phyloP scores from a whole-genome alignment of 2,888 invertebrate species.

The Cerastis leucographa region DNA sequence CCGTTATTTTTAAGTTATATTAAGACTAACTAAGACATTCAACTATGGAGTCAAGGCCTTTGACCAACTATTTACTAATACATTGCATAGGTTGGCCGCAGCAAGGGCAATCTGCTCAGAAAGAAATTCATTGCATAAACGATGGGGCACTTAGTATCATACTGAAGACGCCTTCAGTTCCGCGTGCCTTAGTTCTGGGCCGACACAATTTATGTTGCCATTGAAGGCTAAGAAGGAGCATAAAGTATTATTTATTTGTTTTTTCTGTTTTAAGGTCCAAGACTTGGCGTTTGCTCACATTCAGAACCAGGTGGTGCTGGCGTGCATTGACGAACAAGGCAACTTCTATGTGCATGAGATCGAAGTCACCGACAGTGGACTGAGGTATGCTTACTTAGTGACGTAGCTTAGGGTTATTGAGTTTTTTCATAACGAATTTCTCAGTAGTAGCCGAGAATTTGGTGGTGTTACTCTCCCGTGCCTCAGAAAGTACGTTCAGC shows the following conservation, averaged over 20 bases:
- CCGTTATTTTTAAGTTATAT: no score
- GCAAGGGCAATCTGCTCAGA: no score
- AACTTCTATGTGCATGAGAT: constrained; percentile 95
- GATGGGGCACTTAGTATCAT: neutral
- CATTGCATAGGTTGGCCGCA: no score
- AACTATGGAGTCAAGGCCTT: no score
- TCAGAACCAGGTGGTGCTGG: constrained; percentile 94
- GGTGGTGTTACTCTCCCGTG: neutral
- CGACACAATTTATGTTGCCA: neutral
- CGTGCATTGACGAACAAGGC: constrained; percentile 96
- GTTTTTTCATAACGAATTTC: neutral
- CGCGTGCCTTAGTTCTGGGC: no score
- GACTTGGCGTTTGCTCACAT: constrained; percentile 98
- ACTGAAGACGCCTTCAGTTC: no score
- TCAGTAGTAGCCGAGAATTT: neutral
- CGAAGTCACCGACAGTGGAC: constrained; percentile 90
- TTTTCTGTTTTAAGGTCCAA: constrained; percentile 91
- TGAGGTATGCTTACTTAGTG: constrained; percentile 85
- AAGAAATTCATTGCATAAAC: neutral
- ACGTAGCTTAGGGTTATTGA: neutral
- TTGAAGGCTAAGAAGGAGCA: neutral
- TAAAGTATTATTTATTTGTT: neutral
- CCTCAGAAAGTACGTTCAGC: neutral
- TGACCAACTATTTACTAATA: no score
- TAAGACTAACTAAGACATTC: no score